A percentile compares a stretch with the other conserved stretches of the same genome.
phyloP scores from a whole-genome alignment of 2,797 vertebrate species.

The Squalus acanthias region DNA sequence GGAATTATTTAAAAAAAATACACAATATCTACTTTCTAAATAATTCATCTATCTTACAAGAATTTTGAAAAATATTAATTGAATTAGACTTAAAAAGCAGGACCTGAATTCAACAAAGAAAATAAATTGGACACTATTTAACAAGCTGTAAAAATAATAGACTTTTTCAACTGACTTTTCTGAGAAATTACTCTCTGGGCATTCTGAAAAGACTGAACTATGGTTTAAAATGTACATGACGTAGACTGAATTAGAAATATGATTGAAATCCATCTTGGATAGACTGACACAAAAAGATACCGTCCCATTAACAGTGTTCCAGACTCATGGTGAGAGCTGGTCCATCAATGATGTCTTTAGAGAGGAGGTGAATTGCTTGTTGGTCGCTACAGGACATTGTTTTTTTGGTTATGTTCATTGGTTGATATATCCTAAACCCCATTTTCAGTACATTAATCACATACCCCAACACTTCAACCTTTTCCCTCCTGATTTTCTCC shows the following conservation, averaged over 20 bases:
- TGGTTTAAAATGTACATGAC: not conserved
- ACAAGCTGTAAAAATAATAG: not conserved
- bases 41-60: conserved; percentile 12
- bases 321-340: not conserved
- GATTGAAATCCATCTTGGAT: not conserved
- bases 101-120: not conserved
- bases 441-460: conserved; percentile 6
- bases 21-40: not conserved
- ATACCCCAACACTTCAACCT: not conserved
- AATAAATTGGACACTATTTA: not conserved
- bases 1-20: conserved; percentile 1
- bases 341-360: not conserved
- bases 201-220: not conserved
- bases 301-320: not conserved
- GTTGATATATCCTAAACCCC: not conserved
- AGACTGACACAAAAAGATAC: conserved; percentile 14
- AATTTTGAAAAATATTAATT: conserved; percentile 22
- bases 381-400: not conserved
- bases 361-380: not conserved
- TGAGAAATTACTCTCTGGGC: not conserved
- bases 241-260: not conserved
- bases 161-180: not conserved
- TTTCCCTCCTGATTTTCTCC: conserved; percentile 31
- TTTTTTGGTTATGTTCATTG: conserved; percentile 23
- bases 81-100: not conserved